phyloP scores from a whole-genome alignment of 2,113 vertebrate genomes.

The Lepidothrix coronata region DNA sequence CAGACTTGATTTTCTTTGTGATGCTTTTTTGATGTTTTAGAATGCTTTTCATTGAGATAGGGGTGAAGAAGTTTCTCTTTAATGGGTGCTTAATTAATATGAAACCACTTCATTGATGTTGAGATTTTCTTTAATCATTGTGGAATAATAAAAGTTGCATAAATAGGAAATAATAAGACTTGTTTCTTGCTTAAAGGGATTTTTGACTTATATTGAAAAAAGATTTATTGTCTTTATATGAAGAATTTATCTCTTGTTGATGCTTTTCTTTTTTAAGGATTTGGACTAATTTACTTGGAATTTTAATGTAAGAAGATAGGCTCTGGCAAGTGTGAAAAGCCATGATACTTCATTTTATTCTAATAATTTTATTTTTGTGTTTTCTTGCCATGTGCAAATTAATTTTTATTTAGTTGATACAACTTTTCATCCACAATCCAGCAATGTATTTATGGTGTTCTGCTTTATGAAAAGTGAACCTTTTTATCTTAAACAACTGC shows the following conservation, averaged over 20 bases:
- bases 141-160: not conserved
- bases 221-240: not conserved
- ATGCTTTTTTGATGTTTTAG: not conserved
- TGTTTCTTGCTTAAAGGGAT: constrained; percentile 6
- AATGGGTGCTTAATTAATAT: not conserved
- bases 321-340: constrained; percentile 8
- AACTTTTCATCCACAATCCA: not conserved
- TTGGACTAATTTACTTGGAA: not conserved
- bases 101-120: not conserved
- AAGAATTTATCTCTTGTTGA: not conserved
- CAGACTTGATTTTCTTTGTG: not conserved
- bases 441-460: not conserved
- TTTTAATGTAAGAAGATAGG: not conserved
- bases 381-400: not conserved
- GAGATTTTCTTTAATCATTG: not conserved
- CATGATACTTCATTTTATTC: not conserved
- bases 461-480: not conserved
- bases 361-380: not conserved
- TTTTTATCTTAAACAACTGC: not conserved
- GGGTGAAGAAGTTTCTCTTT: not conserved
- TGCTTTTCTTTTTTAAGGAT: not conserved
- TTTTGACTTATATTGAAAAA: not conserved
- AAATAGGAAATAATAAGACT: constrained; percentile 9
- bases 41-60: not conserved
- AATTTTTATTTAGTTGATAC: not conserved